Evolutionary conservation across 2,113 vertebrate genomes (phyloP).

Genomic region (Proteles cristata): DNA sequence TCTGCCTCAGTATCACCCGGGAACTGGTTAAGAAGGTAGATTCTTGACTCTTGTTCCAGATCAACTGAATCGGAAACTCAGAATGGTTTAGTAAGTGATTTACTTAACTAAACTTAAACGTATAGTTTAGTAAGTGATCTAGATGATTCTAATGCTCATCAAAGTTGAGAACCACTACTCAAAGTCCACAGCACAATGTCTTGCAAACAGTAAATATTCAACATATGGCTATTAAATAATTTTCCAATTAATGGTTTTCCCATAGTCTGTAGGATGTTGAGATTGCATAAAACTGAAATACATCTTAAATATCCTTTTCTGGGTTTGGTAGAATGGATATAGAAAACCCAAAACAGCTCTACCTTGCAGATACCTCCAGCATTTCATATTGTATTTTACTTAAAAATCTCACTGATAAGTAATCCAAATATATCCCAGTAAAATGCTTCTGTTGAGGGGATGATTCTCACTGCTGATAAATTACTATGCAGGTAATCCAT

Average conservation of each 20-base stretch:
- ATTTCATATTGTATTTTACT: constrained; percentile 47
- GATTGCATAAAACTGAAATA: background rate
- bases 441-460: background rate
- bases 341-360: constrained; percentile 29
- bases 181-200: background rate
- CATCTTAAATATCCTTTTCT: background rate
- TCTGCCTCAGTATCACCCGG: background rate
- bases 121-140: background rate
- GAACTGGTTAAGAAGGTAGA: background rate
- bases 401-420: constrained; percentile 51
- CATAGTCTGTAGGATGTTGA: background rate
- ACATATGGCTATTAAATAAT: background rate
- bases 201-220: background rate
- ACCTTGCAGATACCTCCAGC: background rate
- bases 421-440: constrained; percentile 37
- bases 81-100: background rate
- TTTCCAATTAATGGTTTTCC: background rate
- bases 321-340: background rate
- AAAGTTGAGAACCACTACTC: background rate
- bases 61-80: background rate
- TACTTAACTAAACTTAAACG: no score
- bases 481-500: constrained; percentile 21
- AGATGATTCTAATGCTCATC: background rate
- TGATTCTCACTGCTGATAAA: constrained; percentile 55
- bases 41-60: background rate